These are phyloP conservation scores for Aphaenogaster floridana DNA, from an alignment of 1,140 invertebrate genomes.

Conservation along the genomic window DNA sequence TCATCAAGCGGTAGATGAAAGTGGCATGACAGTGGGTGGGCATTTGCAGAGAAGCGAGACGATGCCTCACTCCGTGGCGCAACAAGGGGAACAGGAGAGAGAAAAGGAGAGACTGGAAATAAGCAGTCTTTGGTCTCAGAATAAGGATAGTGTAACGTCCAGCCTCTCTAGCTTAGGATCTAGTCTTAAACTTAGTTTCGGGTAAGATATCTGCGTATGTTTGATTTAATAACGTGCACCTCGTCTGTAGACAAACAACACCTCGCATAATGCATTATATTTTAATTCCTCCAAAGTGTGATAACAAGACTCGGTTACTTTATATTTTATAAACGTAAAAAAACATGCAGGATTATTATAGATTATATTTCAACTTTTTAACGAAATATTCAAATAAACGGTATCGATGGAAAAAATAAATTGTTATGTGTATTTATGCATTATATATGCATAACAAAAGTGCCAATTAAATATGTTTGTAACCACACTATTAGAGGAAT, in stretches of 20 bases:
- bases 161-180: slow-evolving; percentile 92
- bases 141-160: slow-evolving; percentile 90
- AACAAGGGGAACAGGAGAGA: slow-evolving; percentile 84
- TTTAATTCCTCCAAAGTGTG: slow-evolving; percentile 33
- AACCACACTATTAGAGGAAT: slow-evolving; percentile 30
- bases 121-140: slow-evolving; percentile 85
- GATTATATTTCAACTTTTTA: neutral
- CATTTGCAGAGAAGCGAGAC: slow-evolving; percentile 93
- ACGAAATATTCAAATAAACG: neutral
- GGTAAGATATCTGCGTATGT: slow-evolving; percentile 87
- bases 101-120: slow-evolving; percentile 84
- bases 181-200: slow-evolving; percentile 94
- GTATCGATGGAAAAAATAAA: neutral
- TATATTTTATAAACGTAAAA: slow-evolving; percentile 2
- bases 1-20: slow-evolving; percentile 83
- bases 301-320: neutral
- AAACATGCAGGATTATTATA: neutral
- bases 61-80: slow-evolving; percentile 89
- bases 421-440: neutral
- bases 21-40: slow-evolving; percentile 77
- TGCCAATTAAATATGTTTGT: neutral
- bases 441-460: neutral
- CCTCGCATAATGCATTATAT: neutral
- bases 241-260: slow-evolving; percentile 1
- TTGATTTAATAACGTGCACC: slow-evolving; percentile 39